phyloP scores from a whole-genome alignment of 1,140 invertebrate species.

The Trachelipus rathkii region DNA sequence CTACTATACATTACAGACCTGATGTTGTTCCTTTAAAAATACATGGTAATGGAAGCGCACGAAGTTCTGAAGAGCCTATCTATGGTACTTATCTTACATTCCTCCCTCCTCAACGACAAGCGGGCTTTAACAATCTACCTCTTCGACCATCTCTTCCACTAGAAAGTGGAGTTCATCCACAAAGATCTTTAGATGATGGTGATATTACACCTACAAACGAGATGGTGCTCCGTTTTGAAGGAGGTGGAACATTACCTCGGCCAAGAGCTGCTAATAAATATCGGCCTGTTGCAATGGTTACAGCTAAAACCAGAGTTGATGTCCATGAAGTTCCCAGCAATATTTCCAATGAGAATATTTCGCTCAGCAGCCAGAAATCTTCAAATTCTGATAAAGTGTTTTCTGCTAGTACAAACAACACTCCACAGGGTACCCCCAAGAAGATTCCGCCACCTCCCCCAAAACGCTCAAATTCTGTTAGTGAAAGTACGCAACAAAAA shows the following conservation, averaged over 20 bases:
- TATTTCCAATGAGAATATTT: constrained; percentile 20
- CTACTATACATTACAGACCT: constrained; percentile 48
- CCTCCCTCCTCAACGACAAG: constrained; percentile 32
- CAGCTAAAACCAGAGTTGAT: constrained; percentile 56
- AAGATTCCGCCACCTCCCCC: constrained; percentile 80
- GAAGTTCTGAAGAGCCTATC: constrained; percentile 47
- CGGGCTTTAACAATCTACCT: constrained; percentile 27
- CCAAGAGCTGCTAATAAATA: constrained; percentile 71
- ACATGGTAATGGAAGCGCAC: constrained; percentile 47
- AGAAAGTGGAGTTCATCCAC: constrained; percentile 50
- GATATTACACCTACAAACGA: constrained; percentile 85
- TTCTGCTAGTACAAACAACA: constrained; percentile 39
- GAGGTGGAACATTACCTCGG: constrained; percentile 76
- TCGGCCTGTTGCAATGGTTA: constrained; percentile 78
- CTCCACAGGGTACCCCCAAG: constrained; percentile 56
- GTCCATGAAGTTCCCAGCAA: constrained; percentile 37
- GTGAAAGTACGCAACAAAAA: constrained; percentile 56
- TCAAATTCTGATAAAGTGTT: constrained; percentile 20
- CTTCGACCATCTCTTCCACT: constrained; percentile 50
- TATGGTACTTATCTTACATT: constrained; percentile 47
- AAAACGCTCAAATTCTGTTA: constrained; percentile 61
- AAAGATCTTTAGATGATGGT: constrained; percentile 78
- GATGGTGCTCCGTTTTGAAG: constrained; percentile 50
- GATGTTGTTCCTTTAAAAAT: constrained; percentile 54
- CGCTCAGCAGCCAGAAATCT: neutral